These are phyloP conservation scores for Ichneumoninae sp. DNA, from an alignment of 2,888 invertebrate species.

Conservation along the genomic window DNA sequence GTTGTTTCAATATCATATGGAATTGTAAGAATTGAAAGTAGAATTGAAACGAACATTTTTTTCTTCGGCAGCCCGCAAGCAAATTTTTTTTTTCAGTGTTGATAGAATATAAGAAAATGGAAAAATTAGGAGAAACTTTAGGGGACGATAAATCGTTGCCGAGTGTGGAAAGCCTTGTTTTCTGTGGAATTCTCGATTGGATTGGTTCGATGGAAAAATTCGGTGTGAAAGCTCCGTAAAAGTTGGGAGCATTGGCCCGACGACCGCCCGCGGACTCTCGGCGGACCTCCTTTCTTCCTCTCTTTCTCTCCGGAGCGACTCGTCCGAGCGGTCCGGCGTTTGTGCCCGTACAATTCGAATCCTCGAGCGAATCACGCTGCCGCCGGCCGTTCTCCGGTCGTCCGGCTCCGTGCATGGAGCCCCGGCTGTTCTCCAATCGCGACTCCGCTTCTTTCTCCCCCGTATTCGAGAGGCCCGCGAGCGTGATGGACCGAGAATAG, in stretches of 20 bases:
- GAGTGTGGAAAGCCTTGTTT: too few species aligned
- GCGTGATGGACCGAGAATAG: constrained; percentile 15
- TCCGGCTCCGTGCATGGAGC: neutral
- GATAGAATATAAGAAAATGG: too few species aligned
- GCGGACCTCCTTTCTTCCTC: neutral
- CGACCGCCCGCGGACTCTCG: neutral
- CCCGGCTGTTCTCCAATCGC: neutral
- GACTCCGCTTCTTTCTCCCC: neutral
- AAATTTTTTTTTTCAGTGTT: too few species aligned
- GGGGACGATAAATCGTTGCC: too few species aligned
- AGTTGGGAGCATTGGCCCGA: constrained; percentile 31
- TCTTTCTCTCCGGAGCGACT: constrained; percentile 15
- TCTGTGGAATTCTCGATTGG: too few species aligned
- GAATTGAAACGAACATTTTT: too few species aligned
- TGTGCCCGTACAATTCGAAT: constrained; percentile 47
- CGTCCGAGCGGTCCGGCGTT: constrained; percentile 1
- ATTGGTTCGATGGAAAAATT: neutral
- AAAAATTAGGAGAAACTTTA: too few species aligned
- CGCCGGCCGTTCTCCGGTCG: neutral
- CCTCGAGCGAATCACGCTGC: constrained; percentile 19
- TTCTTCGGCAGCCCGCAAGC: too few species aligned
- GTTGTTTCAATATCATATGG: too few species aligned
- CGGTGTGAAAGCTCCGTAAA: constrained; percentile 39
- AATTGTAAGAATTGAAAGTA: too few species aligned
- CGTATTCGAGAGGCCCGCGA: neutral